These are phyloP conservation scores for Diogma glabrata DNA, from an alignment of 2,888 invertebrate genomes.

Conservation along the genomic window DNA sequence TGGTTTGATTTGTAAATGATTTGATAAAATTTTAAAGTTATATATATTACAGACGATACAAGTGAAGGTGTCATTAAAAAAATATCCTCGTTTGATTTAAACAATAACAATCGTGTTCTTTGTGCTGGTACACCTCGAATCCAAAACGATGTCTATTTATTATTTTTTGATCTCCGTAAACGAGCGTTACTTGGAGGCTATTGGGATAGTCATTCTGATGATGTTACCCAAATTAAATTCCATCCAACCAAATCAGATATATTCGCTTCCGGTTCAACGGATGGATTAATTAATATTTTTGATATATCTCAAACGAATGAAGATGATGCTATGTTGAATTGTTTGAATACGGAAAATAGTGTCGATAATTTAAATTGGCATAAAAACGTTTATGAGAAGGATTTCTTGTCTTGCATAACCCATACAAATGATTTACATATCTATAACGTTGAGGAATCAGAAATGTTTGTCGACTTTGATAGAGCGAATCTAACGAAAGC, in stretches of 20 bases:
- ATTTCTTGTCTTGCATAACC: constrained; percentile 52
- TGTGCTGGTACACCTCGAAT: constrained; percentile 64
- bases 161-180: constrained; percentile 70
- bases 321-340: constrained; percentile 66
- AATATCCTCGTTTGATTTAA: constrained; percentile 62
- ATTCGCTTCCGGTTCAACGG: constrained; percentile 65
- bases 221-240: constrained; percentile 64
- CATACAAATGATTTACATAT: constrained; percentile 58
- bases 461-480: constrained; percentile 43
- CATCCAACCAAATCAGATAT: constrained; percentile 53
- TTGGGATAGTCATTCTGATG: constrained; percentile 73
- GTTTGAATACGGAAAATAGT: constrained; percentile 68
- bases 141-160: constrained; percentile 56
- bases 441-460: constrained; percentile 53
- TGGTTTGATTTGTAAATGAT: constrained; percentile 14
- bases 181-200: constrained; percentile 59
- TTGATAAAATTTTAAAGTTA: constrained; percentile 8
- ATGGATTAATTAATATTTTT: constrained; percentile 77
- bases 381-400: constrained; percentile 32
- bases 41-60: constrained; percentile 13
- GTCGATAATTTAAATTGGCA: constrained; percentile 54
- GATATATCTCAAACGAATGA: constrained; percentile 61
- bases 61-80: constrained; percentile 38
- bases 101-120: constrained; percentile 53
- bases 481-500: constrained; percentile 47